Conservation (phyloP, 2,797 vertebrate genomes). For the Channa striata region DNA sequence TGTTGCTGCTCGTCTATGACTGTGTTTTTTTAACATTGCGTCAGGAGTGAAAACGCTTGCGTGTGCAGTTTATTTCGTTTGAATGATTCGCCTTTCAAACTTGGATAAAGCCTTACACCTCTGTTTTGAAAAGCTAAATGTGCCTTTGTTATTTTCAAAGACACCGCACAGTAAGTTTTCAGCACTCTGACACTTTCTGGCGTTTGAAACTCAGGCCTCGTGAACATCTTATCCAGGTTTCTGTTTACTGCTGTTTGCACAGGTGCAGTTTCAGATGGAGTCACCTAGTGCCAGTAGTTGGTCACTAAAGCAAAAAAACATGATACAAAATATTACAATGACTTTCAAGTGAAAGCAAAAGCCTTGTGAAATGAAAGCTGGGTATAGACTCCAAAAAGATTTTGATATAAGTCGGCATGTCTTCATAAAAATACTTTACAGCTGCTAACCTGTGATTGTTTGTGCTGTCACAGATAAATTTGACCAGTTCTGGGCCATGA, state of each 20-base stretch:
- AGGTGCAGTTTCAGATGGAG: background rate
- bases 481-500: slow-evolving; percentile 99
- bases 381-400: no score
- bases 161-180: background rate
- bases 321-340: background rate
- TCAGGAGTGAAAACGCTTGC: background rate
- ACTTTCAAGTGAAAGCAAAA: background rate
- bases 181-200: background rate
- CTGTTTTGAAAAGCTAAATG: background rate
- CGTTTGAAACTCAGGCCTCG: background rate
- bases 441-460: background rate
- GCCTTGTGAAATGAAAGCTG: background rate
- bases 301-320: background rate
- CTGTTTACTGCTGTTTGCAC: background rate
- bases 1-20: background rate
- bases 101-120: background rate
- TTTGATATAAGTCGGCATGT: no score
- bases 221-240: background rate
- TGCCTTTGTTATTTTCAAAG: background rate
- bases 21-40: background rate
- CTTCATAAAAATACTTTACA: no score
- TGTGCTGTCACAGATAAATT: slow-evolving; percentile 91
- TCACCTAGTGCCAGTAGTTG: background rate
- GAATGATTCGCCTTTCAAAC: background rate
- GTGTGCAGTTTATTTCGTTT: background rate